These are phyloP conservation scores for Agrochola macilenta DNA, from an alignment of 2,888 invertebrate genomes.

Conservation along the genomic window DNA sequence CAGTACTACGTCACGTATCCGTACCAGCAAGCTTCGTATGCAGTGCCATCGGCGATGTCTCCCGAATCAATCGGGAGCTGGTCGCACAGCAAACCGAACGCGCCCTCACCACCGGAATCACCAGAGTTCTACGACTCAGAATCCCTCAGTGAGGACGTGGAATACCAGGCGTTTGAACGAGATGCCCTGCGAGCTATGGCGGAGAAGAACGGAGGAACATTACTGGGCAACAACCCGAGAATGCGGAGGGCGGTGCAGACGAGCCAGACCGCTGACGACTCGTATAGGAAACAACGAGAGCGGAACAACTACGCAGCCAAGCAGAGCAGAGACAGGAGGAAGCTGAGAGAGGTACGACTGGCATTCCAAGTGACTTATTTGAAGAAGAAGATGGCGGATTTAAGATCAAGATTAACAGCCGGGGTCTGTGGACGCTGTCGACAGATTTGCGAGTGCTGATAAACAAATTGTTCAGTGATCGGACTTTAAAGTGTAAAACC, in stretches of 20 bases:
- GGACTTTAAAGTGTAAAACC: constrained; percentile 13
- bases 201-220: constrained; percentile 90
- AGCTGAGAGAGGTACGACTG: constrained; percentile 97
- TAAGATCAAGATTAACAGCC: constrained; percentile 93
- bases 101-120: constrained; percentile 86
- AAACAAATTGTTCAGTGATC: constrained; percentile 23
- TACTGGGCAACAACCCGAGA: constrained; percentile 92
- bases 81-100: constrained; percentile 65
- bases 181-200: constrained; percentile 92
- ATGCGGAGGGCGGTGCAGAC: constrained; percentile 92
- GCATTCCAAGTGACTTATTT: constrained; percentile 96
- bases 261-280: constrained; percentile 91
- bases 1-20: constrained; percentile 69
- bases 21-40: constrained; percentile 65
- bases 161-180: constrained; percentile 93
- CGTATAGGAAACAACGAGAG: constrained; percentile 96
- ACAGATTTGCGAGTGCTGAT: constrained; percentile 69
- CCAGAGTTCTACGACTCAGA: constrained; percentile 77
- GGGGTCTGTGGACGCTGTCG: constrained; percentile 75
- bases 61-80: constrained; percentile 74
- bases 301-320: constrained; percentile 99
- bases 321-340: constrained; percentile 96
- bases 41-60: constrained; percentile 75
- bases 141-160: constrained; percentile 86
- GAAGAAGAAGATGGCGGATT: constrained; percentile 96